Conservation (phyloP, 2,888 invertebrate genomes). For the Cheilosia vulpina region DNA sequence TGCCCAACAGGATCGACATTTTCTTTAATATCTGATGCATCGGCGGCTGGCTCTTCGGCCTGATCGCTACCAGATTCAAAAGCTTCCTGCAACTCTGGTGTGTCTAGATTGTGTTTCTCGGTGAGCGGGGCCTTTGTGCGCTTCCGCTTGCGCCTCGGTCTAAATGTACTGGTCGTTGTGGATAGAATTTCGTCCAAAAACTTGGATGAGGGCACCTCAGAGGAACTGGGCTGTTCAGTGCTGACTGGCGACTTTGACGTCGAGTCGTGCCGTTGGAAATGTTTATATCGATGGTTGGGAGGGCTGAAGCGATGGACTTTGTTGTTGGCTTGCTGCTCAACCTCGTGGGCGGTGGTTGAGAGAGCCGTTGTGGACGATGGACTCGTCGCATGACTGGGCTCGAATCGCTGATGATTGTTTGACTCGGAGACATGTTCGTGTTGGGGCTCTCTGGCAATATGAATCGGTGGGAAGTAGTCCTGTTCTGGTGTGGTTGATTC, state of each 20-base stretch:
- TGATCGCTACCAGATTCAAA: slow-evolving; percentile 78
- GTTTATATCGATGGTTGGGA: slow-evolving; percentile 28
- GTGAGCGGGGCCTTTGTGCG: slow-evolving; percentile 77
- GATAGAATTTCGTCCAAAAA: slow-evolving; percentile 61
- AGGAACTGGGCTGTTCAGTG: slow-evolving; percentile 58
- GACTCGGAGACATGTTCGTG: slow-evolving; percentile 58
- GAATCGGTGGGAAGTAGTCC: slow-evolving; percentile 62
- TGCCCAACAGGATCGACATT: slow-evolving; percentile 26
- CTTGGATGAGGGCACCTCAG: slow-evolving; percentile 63
- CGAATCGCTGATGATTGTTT: slow-evolving; percentile 36
- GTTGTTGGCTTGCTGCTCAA: slow-evolving; percentile 36
- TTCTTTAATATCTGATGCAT: slow-evolving; percentile 78
- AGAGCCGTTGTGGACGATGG: background rate
- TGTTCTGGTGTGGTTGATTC: slow-evolving; percentile 79
- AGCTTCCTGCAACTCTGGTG: slow-evolving; percentile 81
- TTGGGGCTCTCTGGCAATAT: background rate
- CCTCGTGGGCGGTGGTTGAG: slow-evolving; percentile 30
- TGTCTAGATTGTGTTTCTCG: slow-evolving; percentile 80
- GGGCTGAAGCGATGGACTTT: slow-evolving; percentile 50
- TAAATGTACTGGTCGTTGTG: slow-evolving; percentile 33
- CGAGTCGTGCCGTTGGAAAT: slow-evolving; percentile 15
- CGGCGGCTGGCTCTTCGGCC: slow-evolving; percentile 76
- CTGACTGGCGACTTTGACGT: slow-evolving; percentile 32
- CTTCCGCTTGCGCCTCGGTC: slow-evolving; percentile 77
- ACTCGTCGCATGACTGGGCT: slow-evolving; percentile 2